phyloP scores from a whole-genome alignment of 2,797 vertebrate genomes.

The Tokudaia muenninki region DNA sequence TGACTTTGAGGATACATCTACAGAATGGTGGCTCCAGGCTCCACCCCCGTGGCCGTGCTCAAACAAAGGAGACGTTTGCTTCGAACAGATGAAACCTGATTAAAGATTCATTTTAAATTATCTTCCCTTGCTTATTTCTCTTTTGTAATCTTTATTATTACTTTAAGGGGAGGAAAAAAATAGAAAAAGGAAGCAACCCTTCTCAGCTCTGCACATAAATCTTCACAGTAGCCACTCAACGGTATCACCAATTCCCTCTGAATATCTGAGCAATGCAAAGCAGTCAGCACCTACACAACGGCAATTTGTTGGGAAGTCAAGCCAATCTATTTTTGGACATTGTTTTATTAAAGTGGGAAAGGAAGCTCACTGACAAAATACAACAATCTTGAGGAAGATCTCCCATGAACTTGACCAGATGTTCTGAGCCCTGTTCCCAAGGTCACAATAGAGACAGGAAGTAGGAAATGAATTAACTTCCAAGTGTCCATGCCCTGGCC shows the following conservation, averaged over 20 bases:
- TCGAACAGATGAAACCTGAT: slow-evolving; percentile 86
- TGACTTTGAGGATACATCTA: slow-evolving; percentile 88
- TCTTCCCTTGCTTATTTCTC: slow-evolving; percentile 82
- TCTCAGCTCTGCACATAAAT: slow-evolving; percentile 86
- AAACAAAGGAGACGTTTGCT: slow-evolving; percentile 85
- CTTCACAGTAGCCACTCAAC: slow-evolving; percentile 86
- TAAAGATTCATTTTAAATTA: slow-evolving; percentile 88
- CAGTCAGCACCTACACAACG: slow-evolving; percentile 79
- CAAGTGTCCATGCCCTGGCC: too few species aligned
- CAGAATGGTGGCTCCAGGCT: slow-evolving; percentile 86
- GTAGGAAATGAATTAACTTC: background rate
- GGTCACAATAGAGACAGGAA: background rate
- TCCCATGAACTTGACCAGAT: background rate
- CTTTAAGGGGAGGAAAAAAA: slow-evolving; percentile 74
- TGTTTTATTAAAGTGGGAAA: slow-evolving; percentile 48
- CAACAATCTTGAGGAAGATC: background rate
- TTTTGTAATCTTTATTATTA: slow-evolving; percentile 88
- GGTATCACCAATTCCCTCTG: slow-evolving; percentile 86
- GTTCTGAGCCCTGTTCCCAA: background rate
- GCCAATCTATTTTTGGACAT: slow-evolving; percentile 79
- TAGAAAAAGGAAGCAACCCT: slow-evolving; percentile 72
- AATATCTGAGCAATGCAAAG: slow-evolving; percentile 76
- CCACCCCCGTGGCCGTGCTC: slow-evolving; percentile 83
- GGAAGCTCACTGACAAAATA: background rate
- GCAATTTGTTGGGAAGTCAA: slow-evolving; percentile 85